Evolutionary conservation across 2,888 invertebrate genomes (phyloP).

Genomic region (Drosophila trichaetosa): DNA sequence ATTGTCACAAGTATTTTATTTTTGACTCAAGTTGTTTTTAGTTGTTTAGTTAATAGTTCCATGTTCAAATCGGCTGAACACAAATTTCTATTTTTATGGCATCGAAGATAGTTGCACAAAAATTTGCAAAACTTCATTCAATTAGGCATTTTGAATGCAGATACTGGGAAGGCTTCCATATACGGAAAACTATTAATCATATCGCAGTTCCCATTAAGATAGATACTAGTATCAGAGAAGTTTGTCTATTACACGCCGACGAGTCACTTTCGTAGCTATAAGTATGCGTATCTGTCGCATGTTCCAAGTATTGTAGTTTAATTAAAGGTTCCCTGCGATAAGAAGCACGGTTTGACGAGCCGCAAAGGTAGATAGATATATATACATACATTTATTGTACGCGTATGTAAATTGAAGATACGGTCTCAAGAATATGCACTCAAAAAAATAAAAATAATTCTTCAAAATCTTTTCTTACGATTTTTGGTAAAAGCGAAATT

Average conservation of each 20-base stretch:
- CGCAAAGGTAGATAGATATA: slow-evolving; percentile 1
- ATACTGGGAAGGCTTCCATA: background rate
- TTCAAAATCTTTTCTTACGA: background rate
- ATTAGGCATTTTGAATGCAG: background rate
- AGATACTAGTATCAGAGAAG: background rate
- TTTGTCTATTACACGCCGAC: slow-evolving; percentile 31
- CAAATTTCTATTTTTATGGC: background rate
- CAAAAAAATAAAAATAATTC: background rate
- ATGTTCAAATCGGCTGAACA: slow-evolving; percentile 1
- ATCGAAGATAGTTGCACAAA: background rate
- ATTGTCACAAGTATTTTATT: background rate
- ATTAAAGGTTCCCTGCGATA: slow-evolving; percentile 53
- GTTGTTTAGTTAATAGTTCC: background rate
- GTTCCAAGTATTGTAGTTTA: slow-evolving; percentile 54
- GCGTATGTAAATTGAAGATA: slow-evolving; percentile 16
- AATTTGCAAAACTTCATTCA: background rate
- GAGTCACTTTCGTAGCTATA: slow-evolving; percentile 10
- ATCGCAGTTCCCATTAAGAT: background rate
- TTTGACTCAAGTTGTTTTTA: background rate
- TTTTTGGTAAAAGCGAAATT: background rate
- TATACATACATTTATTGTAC: slow-evolving; percentile 8
- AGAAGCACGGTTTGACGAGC: slow-evolving; percentile 50
- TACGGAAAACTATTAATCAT: background rate
- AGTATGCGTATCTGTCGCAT: slow-evolving; percentile 33
- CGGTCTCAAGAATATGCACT: slow-evolving; percentile 15